Conservation (phyloP, 2,888 invertebrate species). For the Ptychoptera albimana region DNA sequence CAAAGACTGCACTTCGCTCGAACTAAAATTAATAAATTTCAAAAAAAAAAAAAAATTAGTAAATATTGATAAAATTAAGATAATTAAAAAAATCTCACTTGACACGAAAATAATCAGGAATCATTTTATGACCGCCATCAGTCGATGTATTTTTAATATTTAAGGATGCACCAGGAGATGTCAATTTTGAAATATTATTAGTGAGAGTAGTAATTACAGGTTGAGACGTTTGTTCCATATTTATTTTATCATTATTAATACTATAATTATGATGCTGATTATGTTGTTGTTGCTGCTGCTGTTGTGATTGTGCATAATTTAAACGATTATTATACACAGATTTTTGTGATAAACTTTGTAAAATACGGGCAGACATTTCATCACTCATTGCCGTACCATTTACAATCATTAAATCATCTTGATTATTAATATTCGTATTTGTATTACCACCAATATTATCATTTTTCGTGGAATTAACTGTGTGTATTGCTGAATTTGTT, state of each 20-base stretch:
- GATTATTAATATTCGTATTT: background rate
- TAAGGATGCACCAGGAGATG: no score
- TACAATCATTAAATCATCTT: slow-evolving; percentile 28
- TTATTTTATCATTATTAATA: no score
- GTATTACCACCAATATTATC: background rate
- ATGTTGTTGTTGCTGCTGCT: slow-evolving; percentile 17
- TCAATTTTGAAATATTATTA: no score
- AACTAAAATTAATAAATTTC: slow-evolving; percentile 9
- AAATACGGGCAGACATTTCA: slow-evolving; percentile 27
- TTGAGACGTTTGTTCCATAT: no score
- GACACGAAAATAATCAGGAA: no score
- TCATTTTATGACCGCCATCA: no score
- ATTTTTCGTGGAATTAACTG: slow-evolving; percentile 2
- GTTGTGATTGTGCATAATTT: slow-evolving; percentile 16
- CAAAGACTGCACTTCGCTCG: slow-evolving; percentile 12
- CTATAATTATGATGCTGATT: slow-evolving; percentile 8
- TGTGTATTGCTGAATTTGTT: background rate
- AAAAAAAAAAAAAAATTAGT: background rate
- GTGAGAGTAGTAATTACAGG: no score
- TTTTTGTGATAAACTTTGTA: slow-evolving; percentile 31
- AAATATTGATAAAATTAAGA: no score
- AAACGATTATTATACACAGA: slow-evolving; percentile 17
- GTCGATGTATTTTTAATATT: no score
- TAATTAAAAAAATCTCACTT: no score
- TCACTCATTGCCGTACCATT: slow-evolving; percentile 32